These are phyloP conservation scores for Chelidonichthys spinosus DNA, from an alignment of 2,797 vertebrate genomes.

Conservation along the genomic window DNA sequence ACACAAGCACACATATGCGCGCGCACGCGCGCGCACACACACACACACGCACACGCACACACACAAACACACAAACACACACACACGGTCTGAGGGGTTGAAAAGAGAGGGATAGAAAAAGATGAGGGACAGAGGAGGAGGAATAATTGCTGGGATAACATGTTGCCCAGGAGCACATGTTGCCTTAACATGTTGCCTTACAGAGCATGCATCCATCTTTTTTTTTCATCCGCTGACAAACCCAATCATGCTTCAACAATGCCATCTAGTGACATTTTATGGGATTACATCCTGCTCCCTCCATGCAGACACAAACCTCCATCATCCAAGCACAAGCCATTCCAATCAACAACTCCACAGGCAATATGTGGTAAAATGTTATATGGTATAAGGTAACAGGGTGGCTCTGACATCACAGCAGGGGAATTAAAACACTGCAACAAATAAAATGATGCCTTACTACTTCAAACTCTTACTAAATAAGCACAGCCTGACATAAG, in stretches of 20 bases:
- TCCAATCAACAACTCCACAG: neutral
- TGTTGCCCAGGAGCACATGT: conserved; percentile 64
- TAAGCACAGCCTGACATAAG: neutral
- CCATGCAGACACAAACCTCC: neutral
- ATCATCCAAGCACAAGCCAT: neutral
- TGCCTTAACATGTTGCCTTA: conserved; percentile 70
- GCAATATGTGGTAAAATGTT: neutral
- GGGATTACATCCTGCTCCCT: neutral
- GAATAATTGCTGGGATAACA: conserved; percentile 54
- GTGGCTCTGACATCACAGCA: neutral
- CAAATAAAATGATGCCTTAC: neutral
- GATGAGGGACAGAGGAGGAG: conserved; percentile 36
- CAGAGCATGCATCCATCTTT: conserved; percentile 34
- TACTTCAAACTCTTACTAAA: neutral
- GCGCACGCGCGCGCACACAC: no score
- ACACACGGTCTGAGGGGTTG: conserved; percentile 14
- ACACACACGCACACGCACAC: conserved; percentile 2
- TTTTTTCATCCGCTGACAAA: neutral
- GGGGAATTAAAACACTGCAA: neutral
- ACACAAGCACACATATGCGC: neutral
- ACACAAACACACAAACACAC: conserved; percentile 11
- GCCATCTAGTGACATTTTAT: conserved; percentile 69
- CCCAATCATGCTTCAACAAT: conserved; percentile 56
- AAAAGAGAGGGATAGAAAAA: conserved; percentile 43
- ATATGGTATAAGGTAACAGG: neutral